Percentiles rank a stretch among this genome's conserved stretches.
phyloP scores from a whole-genome alignment of 2,797 vertebrate genomes.

The Paedocypris micromegethes region DNA sequence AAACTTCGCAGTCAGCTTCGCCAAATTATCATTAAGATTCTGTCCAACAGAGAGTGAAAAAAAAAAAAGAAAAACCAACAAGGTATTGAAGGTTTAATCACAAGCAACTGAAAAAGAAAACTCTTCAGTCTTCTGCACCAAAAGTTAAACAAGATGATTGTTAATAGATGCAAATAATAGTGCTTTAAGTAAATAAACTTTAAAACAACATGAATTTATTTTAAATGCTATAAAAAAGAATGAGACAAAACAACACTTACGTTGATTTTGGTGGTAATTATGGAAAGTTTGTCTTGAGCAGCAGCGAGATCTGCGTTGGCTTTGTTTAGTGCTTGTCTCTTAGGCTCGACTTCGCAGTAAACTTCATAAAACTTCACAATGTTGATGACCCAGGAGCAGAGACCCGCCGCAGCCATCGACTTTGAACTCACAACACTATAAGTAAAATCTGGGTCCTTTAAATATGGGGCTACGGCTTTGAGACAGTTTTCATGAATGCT shows the following conservation, averaged over 20 bases:
- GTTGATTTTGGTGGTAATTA: slow-evolving; percentile 82
- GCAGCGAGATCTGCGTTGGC: slow-evolving; percentile 81
- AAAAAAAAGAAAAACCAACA: slow-evolving; percentile 25
- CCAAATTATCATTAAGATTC: slow-evolving; percentile 88
- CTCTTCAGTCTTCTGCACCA: background rate
- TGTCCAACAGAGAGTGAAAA: slow-evolving; percentile 49
- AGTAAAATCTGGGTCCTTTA: slow-evolving; percentile 81
- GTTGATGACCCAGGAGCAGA: slow-evolving; percentile 97
- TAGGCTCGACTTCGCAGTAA: slow-evolving; percentile 90
- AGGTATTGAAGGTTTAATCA: background rate
- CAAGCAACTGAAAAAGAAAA: background rate
- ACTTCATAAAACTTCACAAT: slow-evolving; percentile 83
- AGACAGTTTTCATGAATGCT: slow-evolving; percentile 89
- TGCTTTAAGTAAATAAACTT: no score
- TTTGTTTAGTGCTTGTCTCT: slow-evolving; percentile 81
- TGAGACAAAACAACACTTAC: slow-evolving; percentile 67
- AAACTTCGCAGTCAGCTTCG: slow-evolving; percentile 85
- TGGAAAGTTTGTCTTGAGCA: slow-evolving; percentile 84
- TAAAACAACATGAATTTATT: no score
- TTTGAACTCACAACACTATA: slow-evolving; percentile 84
- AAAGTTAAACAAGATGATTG: background rate
- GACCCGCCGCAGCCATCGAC: slow-evolving; percentile 81
- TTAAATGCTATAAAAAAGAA: background rate
- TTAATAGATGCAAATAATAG: background rate
- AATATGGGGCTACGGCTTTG: slow-evolving; percentile 84